These are phyloP conservation scores for Chalcis sispes DNA, from an alignment of 2,888 invertebrate species.

Conservation along the genomic window DNA sequence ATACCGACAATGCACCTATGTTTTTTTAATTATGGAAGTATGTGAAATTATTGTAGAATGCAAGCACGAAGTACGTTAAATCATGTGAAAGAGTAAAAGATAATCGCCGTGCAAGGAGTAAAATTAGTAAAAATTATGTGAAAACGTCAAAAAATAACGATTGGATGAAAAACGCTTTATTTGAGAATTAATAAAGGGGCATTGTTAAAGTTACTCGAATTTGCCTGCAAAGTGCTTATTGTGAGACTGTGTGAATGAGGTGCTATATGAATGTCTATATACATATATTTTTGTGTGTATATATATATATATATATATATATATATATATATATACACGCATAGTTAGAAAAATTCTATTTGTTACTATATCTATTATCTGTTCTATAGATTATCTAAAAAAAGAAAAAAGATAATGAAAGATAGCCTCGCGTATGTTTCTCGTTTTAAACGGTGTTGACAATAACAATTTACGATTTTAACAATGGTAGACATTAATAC, in stretches of 20 bases:
- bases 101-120: slow-evolving; percentile 1
- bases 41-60: slow-evolving; percentile 31
- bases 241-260: slow-evolving; percentile 51
- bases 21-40: slow-evolving; percentile 32
- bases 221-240: slow-evolving; percentile 57
- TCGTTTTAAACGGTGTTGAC: slow-evolving; percentile 55
- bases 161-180: slow-evolving; percentile 56
- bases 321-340: slow-evolving; percentile 13
- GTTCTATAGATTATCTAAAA: slow-evolving; percentile 54
- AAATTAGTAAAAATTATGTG: slow-evolving; percentile 40
- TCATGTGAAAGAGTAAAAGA: slow-evolving; percentile 58
- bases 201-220: slow-evolving; percentile 71
- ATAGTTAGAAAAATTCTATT: slow-evolving; percentile 37
- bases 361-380: slow-evolving; percentile 60
- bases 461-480: slow-evolving; percentile 53
- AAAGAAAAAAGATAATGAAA: slow-evolving; percentile 42
- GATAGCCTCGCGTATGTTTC: slow-evolving; percentile 58
- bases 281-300: slow-evolving; percentile 1
- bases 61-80: slow-evolving; percentile 52
- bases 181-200: slow-evolving; percentile 70
- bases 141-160: slow-evolving; percentile 26
- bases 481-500: slow-evolving; percentile 23
- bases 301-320: not conserved
- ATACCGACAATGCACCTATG: slow-evolving; percentile 50
- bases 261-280: slow-evolving; percentile 31